A percentile compares a stretch with the other conserved stretches of the same genome.
These are phyloP conservation scores for Anarhynchus alexandrinus DNA, from an alignment of 2,113 vertebrate species.

Conservation along the genomic window DNA sequence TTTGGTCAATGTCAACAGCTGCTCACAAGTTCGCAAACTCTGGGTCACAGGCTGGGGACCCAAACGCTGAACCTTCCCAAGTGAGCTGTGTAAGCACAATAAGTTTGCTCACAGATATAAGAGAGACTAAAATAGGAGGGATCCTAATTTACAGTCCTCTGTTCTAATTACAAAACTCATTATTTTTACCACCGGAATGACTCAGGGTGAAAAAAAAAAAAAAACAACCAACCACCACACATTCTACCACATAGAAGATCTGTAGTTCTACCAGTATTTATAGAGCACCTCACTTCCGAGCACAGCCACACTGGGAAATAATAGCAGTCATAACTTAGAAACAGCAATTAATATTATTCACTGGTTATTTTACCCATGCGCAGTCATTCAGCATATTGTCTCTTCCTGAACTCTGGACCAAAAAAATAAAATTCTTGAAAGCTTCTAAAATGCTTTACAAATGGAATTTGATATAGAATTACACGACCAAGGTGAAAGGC, in stretches of 20 bases:
- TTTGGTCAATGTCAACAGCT: not conserved
- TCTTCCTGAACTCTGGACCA: not conserved
- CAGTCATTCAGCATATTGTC: not conserved
- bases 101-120: not conserved
- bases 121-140: not conserved
- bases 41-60: not conserved
- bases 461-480: not conserved
- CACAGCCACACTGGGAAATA: not conserved
- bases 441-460: not conserved
- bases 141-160: not conserved
- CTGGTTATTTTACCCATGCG: not conserved
- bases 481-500: not conserved
- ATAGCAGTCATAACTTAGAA: not conserved
- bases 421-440: not conserved
- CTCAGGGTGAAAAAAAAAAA: not conserved
- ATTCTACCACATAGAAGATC: not conserved
- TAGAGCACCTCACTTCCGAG: not conserved
- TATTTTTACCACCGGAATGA: not conserved
- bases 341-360: not conserved
- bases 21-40: not conserved
- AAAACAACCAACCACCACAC: not conserved
- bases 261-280: not conserved
- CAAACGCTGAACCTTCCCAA: not conserved
- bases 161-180: conserved; percentile 29
- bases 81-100: not conserved